These are phyloP conservation scores for Plectus sambesii DNA, from an alignment of 1,140 invertebrate genomes.

Conservation along the genomic window DNA sequence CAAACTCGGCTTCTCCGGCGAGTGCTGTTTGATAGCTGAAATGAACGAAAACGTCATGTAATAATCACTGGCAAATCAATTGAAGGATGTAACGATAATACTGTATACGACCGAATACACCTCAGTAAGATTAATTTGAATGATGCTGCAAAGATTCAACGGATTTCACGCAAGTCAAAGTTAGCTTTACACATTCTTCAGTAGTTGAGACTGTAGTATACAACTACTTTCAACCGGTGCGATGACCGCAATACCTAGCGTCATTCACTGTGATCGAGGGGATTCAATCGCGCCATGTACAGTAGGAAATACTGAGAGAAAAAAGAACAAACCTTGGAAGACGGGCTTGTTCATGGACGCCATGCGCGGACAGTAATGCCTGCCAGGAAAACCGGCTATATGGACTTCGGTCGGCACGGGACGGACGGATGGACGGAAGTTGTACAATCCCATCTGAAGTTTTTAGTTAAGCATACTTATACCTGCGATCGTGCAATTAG, in stretches of 20 bases:
- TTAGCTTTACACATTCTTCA: no score
- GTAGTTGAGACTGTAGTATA: no score
- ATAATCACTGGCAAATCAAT: not conserved
- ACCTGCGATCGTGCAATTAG: no score
- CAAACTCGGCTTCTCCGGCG: slow-evolving; percentile 72
- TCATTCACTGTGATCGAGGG: no score
- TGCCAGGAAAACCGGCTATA: slow-evolving; percentile 79
- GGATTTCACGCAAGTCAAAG: no score
- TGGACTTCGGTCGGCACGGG: slow-evolving; percentile 94
- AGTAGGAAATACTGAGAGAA: slow-evolving; percentile 2
- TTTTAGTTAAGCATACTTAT: no score
- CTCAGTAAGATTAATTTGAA: no score
- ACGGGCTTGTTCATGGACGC: slow-evolving; percentile 99
- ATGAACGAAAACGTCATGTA: not conserved
- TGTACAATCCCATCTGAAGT: slow-evolving; percentile 71
- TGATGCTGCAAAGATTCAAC: no score
- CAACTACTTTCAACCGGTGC: no score
- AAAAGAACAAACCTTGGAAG: slow-evolving; percentile 58
- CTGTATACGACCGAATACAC: no score
- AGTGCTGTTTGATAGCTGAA: slow-evolving; percentile 67
- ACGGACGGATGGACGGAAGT: slow-evolving; percentile 90
- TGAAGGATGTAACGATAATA: slow-evolving; percentile 2
- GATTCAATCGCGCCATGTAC: not conserved
- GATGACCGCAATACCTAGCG: no score
- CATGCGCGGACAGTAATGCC: slow-evolving; percentile 98